Evolutionary conservation across 2,113 vertebrate genomes (phyloP), one percentile per base, ranked within the genome.

Genomic region (Potamarius usumacintae): DNA sequence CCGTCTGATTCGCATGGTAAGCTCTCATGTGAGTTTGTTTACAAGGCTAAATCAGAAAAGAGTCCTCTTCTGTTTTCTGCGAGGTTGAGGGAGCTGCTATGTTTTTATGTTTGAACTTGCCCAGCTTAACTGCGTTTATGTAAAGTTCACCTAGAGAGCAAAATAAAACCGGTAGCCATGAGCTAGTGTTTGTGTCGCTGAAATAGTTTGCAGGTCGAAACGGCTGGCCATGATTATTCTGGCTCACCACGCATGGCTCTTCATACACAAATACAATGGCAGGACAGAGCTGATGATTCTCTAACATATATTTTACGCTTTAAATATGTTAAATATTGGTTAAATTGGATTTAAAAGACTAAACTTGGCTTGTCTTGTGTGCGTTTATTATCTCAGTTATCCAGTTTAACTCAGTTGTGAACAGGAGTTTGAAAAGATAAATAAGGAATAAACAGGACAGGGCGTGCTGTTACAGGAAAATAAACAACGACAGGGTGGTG

Each of bases 1-100:
- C 62, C 0, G 60, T 5, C 27, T 25, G 57, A 4, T 1, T 20
- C 34, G 18, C 8, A 2, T 7, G n/a, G 11, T 25, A 12, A 20
- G 2, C 60, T 25, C 86, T 94, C 95, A 95, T 76, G 94, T 96
- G 95, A 94, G 82, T 55, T 95, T 96, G 95, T 96, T 95, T 96
- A 94, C 94, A 74, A 85, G 50, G 76, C 18, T 53, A n/a, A 53
- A 82, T 79, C 55, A 50, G 27, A 22, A 50, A 42, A 27, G 15
- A 25, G 9, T 6, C n/a, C 52, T 20, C 9, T 72, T 17, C 14
- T 34, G 4, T n/a, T 72, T 67, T 86, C 25, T 18, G 17, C 6
- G 60, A 72, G 6, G 11, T 65, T 34, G 48, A 67, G 50, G 42
- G 20, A 25, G 55, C 15, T 53, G 15, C 34, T 60, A 53, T 57